A percentile compares a stretch with the other conserved stretches of the same genome.
These are phyloP conservation scores for Imbricaverruca yamaguchii DNA, from an alignment of 2,888 invertebrate genomes.

Conservation along the genomic window DNA sequence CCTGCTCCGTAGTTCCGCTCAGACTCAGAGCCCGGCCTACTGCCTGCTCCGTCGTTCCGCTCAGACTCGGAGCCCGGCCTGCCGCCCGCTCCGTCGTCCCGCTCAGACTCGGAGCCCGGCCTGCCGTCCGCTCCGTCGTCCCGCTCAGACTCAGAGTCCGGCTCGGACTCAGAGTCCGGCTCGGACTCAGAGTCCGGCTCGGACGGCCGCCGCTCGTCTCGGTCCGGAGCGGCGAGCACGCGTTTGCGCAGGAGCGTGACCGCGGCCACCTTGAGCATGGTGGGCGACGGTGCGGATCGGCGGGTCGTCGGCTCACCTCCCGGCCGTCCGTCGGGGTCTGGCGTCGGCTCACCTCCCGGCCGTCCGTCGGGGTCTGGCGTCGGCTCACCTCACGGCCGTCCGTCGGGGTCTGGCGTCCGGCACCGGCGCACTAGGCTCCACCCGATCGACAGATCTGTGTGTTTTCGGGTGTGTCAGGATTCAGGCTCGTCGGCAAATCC, in stretches of 20 bases:
- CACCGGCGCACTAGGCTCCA: too few relatives aligned
- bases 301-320: not conserved
- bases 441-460: too few relatives aligned
- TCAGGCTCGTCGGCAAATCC: too few relatives aligned
- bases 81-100: too few relatives aligned
- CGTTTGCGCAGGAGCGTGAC: not conserved
- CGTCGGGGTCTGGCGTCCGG: not conserved
- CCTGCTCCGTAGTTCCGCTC: too few relatives aligned
- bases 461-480: too few relatives aligned
- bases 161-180: not conserved
- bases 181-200: not conserved
- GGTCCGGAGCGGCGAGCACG: not conserved
- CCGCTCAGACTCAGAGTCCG: not conserved
- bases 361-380: not conserved
- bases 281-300: not conserved
- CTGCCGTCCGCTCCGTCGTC: too few relatives aligned
- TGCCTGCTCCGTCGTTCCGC: too few relatives aligned
- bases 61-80: too few relatives aligned
- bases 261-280: not conserved
- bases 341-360: not conserved
- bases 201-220: too few relatives aligned
- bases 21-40: too few relatives aligned
- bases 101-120: too few relatives aligned
- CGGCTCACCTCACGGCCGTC: not conserved
- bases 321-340: not conserved